These are phyloP conservation scores for Criorhina ranunculi DNA, from an alignment of 2,888 invertebrate genomes.

Conservation along the genomic window DNA sequence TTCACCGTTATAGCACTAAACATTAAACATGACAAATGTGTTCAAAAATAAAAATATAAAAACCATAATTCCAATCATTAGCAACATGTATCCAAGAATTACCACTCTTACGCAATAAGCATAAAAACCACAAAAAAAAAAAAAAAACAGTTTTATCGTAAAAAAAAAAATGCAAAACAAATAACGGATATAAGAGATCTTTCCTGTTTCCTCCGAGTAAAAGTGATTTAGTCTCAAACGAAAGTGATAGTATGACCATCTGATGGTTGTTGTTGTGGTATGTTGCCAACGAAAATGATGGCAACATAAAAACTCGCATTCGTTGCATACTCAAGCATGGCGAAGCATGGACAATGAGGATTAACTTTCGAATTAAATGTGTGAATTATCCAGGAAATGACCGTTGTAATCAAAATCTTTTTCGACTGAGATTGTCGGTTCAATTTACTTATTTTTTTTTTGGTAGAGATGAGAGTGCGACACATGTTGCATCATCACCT, in stretches of 20 bases:
- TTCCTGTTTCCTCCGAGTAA: constrained; percentile 61
- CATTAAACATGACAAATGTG: constrained; percentile 18
- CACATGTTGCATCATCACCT: constrained; percentile 42
- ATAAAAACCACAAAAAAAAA: background rate
- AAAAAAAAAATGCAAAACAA: constrained; percentile 31
- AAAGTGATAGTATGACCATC: constrained; percentile 61
- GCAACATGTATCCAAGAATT: constrained; percentile 40
- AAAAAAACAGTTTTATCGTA: background rate
- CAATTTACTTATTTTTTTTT: background rate
- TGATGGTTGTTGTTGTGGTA: constrained; percentile 30
- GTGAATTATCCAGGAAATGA: constrained; percentile 70
- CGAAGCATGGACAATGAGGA: constrained; percentile 63
- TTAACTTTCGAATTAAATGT: constrained; percentile 39
- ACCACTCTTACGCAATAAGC: constrained; percentile 22
- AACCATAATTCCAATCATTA: background rate
- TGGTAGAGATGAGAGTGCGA: constrained; percentile 20
- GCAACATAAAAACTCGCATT: constrained; percentile 29
- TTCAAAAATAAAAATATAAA: background rate
- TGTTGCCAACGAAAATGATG: constrained; percentile 39
- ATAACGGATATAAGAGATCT: constrained; percentile 46
- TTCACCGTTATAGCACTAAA: background rate
- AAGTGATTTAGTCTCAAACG: constrained; percentile 62
- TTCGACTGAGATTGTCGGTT: background rate
- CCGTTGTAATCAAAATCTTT: constrained; percentile 32
- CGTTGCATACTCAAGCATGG: constrained; percentile 17